Evolutionary conservation across 2,888 invertebrate genomes (phyloP), one percentile per base, ranked within the genome.

Genomic region (Polymixis lichenea): DNA sequence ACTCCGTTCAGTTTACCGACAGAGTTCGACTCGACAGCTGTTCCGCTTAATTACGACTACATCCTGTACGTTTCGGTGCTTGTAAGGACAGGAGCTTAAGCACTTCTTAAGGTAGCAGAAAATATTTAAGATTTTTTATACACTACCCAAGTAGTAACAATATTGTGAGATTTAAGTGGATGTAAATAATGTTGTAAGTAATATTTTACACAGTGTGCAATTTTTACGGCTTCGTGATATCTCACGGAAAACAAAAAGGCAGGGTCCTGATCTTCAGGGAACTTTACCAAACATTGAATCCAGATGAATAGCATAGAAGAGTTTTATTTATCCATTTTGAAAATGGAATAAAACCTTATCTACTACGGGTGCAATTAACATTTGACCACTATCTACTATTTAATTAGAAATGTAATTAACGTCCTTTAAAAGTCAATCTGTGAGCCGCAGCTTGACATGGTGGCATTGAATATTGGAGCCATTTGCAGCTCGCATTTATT

Each of bases 401-500:
- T 61, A 67, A 77, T 71, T 77, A 73, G 25, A 72, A 77, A 61
- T 51, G 43, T 77, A 85, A 74, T 77, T 17, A 85, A 69, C 55
- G 49, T 53, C 19, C 9, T 64, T 69, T 74, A 62, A 58, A 76
- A 77, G 75, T 65, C 28, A 64, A 65, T 64, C 71, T 69, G 32
- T 46, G 51, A 72, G 28, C 86, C 84, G 78, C 75, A 75, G 76
- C 71, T 60, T 84, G 80, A 70, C 86, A 67, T 66, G 56, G 60
- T 75, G 74, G 65, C 85, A 82, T 83, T 79, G 83, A 85, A 84
- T 78, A 80, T 83, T 74, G 82, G 73, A 72, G 60, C 73, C 78
- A 81, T 79, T 81, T 76, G 79, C 84, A 85, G 86, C 65, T 78
- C 84, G 81, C 89, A 81, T 85, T 91, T 91, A 91, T 90, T 90